A percentile compares a stretch with the other conserved stretches of the same genome.
Evolutionary conservation across 2,797 vertebrate genomes (phyloP).

Genomic region (Pangasius macronema): DNA sequence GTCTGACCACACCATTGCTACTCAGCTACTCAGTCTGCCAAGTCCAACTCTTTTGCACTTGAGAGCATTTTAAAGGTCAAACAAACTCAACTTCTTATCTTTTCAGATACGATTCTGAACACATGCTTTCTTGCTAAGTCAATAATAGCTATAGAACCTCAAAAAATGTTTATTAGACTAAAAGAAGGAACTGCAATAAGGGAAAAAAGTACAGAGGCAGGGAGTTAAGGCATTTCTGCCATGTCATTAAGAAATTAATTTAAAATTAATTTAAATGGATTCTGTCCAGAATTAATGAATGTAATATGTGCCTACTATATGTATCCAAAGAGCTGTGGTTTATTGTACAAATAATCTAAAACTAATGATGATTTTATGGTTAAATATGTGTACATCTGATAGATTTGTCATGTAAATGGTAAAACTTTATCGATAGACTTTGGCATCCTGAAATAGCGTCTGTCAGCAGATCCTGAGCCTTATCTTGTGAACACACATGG

Average conservation of each 20-base stretch:
- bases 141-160: background rate
- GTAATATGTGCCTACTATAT: conserved; percentile 13
- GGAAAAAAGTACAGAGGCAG: conserved; percentile 3
- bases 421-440: conserved; percentile 1
- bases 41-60: conserved; percentile 30
- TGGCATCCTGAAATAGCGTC: background rate
- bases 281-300: conserved; percentile 21
- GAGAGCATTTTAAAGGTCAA: conserved; percentile 19
- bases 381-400: conserved; percentile 19
- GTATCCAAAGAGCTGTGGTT: background rate
- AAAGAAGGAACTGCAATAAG: background rate
- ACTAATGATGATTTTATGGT: conserved; percentile 9
- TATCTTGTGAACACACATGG: conserved; percentile 49
- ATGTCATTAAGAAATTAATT: conserved; percentile 14
- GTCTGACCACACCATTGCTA: conserved; percentile 30
- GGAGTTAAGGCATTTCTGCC: conserved; percentile 7
- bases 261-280: conserved; percentile 11
- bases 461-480: conserved; percentile 19
- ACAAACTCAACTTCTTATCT: background rate
- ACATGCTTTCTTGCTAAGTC: conserved; percentile 1
- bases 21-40: conserved; percentile 36
- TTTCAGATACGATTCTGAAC: conserved; percentile 19
- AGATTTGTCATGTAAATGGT: conserved; percentile 17
- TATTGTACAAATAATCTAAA: conserved; percentile 23
- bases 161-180: conserved; percentile 6